Base-by-base conservation (phyloP, 2,113 vertebrate genomes). In the Suricata suricatta region DNA sequence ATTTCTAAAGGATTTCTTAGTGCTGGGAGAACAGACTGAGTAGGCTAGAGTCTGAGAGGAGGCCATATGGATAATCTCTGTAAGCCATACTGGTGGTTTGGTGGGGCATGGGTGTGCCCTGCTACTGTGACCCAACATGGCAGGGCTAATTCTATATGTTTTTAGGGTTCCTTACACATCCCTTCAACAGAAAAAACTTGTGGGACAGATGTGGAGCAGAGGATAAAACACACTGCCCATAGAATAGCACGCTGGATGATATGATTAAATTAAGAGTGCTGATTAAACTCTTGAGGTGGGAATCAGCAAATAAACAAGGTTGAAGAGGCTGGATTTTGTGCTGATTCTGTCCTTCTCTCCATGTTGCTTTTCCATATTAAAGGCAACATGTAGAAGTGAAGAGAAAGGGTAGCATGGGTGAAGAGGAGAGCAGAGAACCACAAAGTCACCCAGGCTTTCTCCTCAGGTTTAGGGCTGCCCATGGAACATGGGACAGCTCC, bases 381-480 rank as follows among this genome's bases (percentile, higher is more conserved):
- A 79, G 38, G 88, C 35, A 23, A n/a, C 5, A 54, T 3, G 13
- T 4, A 77, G 19, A n/a, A 3, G 50, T 2, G 19, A 60, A 81
- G 5, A 27, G 8, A 27, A 8, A 74, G 13, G 38, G 38, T 8
- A 35, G 23, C 19, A 35, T 1, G 38, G 14, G 63, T 12, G 11
- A n/a, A n/a, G 16, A 44, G 88, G 31, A 50, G 16, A 31, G 1
- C 88, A 90, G 83, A 79, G 79, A 2, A 23, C 31, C 14, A 1
- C 0, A 0, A 3, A 17, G 8, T 76, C 27, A 47, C 50, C 86
- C 57, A 88, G 60, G 47, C 44, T 69, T 47, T 44, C 0, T 0
- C 33, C 25, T 64, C 50, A 82, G 64, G 69, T 35, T n/a, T 31
- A 23, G 50, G 31, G 38, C 27, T 9, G 96, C 31, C 23, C 54